Evolutionary conservation across 1,140 invertebrate genomes (phyloP).

Genomic region (Nasonia vitripennis): DNA sequence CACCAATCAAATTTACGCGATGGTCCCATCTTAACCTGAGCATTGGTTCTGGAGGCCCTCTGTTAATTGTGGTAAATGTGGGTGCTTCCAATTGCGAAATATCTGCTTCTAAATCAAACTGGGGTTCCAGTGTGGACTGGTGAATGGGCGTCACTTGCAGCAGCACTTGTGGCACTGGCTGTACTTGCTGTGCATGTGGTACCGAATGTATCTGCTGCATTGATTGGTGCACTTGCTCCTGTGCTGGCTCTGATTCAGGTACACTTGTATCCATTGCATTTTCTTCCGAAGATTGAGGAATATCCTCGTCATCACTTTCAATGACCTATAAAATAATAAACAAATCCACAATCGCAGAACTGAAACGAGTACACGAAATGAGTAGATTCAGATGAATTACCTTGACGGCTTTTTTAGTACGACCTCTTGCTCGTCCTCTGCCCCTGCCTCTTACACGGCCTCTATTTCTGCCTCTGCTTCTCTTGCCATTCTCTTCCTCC

Average conservation of each 20-base stretch:
- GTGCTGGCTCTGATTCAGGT: constrained; percentile 70
- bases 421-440: constrained; percentile 43
- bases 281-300: constrained; percentile 76
- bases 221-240: constrained; percentile 64
- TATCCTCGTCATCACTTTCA: constrained; percentile 83
- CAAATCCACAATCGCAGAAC: too few relatives aligned
- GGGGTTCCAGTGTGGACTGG: constrained; percentile 68
- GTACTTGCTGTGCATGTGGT: constrained; percentile 52
- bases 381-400: not conserved
- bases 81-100: constrained; percentile 92
- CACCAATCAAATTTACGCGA: constrained; percentile 93
- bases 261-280: constrained; percentile 61
- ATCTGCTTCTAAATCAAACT: constrained; percentile 91
- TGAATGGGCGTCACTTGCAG: constrained; percentile 37
- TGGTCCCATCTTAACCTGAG: constrained; percentile 90
- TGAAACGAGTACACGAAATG: too few relatives aligned
- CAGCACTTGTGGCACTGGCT: constrained; percentile 64
- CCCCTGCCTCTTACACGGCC: constrained; percentile 43
- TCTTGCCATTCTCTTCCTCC: constrained; percentile 48
- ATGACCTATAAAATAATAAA: constrained; percentile 72
- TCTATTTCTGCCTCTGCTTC: constrained; percentile 33
- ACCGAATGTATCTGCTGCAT: constrained; percentile 54
- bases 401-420: constrained; percentile 51
- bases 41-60: constrained; percentile 92
- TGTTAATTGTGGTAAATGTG: constrained; percentile 92